Evolutionary conservation across 2,888 invertebrate genomes (phyloP), one percentile per base, ranked within the genome.

Genomic region (Sialis lutaria): DNA sequence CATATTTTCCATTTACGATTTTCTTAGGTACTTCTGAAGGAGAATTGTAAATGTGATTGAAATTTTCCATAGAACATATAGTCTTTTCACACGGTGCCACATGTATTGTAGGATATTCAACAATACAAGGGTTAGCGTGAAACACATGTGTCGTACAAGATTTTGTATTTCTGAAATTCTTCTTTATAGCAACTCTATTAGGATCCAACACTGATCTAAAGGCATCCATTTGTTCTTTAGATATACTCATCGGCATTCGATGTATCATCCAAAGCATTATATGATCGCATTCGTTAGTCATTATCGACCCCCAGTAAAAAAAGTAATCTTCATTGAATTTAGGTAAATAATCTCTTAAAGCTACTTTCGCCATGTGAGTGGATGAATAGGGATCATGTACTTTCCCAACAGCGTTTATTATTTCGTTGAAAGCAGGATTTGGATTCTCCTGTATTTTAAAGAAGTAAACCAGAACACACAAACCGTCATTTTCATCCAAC

Each of bases 271-370:
- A 82, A 22, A 75, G 60, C 31, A 78, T 65, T 1, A 63, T 62
- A 52, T 68, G 68, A 1, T 65, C 57, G 10, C 70, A 70, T 5
- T 58, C 58, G 1, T 60, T 60, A 0, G 70, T 72, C 1, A 58
- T 60, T 41, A 79, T 58, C 9, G 64, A 66, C 1, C 80, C 80
- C 70, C 75, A 75, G 54, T 81, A 82, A 1, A 76, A 52, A 52
- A 78, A 77, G 57, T 77, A 82, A 58, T 80, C 79, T 51, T 69
- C 65, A 7, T 55, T 58, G 55, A 82, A 81, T 58, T 72, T 66
- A 3, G 67, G 69, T 6, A 79, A 48, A 0, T 78, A 61, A 2
- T 60, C 61, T 2, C 64, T 64, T 55, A 81, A 60, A 0, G 73
- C 69, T 12, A 65, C 61, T 0, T 72, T 71, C 1, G 67, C 64